Base-by-base conservation (phyloP, 2,113 vertebrate species). In the Oncorhynchus masou region DNA sequence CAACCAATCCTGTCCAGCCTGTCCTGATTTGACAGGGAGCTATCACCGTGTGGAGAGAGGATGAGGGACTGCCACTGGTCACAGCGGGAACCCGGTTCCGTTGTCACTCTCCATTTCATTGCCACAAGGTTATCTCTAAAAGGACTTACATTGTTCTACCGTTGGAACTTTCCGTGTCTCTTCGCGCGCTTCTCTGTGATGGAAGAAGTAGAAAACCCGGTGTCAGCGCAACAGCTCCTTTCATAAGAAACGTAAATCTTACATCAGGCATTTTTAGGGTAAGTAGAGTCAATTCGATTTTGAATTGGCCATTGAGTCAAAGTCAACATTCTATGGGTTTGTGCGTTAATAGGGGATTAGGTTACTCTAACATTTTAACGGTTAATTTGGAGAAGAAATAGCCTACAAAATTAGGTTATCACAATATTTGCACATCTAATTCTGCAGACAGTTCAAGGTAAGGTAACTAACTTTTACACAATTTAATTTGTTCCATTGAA, bases 41-140 rank as follows among this genome's bases (percentile, higher is more conserved):
- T 70, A 62, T 69, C 49, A 71, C 67, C n/a, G n/a, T 34, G 66
- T 65, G 68, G 51, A 70, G 62, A 15, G 60, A 34, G 70, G 73
- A 70, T 51, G 49, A 59, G 74, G 66, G n/a, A 27, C 69, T 66
- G 81, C 74, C 79, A 72, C 67, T 74, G 77, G 80, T 77, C 67
- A 71, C n/a, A 49, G 67, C 57, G 39, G 48, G 34, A 71, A 67
- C 60, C 54, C 27, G 24, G 72, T 81, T 81, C 11, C 67, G 71
- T 76, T 79, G 74, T 74, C 73, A 74, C 66, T 75, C 70, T 76
- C 5, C 34, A 54, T 81, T 72, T 75, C 70, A 80, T 34, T 74
- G 54, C 78, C 78, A 72, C 27, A 39, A 8, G 65, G 74, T 49
- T 65, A 76, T 76, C 65, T 65, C 80, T 22, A 66, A 39, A n/a